Evolutionary conservation across 2,113 vertebrate species (phyloP).

Genomic region (Potamarius usumacintae): DNA sequence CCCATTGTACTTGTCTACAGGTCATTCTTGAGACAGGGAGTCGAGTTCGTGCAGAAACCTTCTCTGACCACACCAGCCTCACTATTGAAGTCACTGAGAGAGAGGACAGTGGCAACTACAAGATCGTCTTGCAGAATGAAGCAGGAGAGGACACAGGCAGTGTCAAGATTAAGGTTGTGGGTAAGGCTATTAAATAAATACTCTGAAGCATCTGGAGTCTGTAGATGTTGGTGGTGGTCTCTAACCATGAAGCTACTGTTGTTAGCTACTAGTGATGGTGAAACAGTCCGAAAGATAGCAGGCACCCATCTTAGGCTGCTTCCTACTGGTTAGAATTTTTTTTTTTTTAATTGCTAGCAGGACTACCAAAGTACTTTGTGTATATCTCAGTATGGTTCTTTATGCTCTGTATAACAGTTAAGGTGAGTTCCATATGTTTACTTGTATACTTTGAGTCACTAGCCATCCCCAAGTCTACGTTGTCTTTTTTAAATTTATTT

Average conservation of each 20-base stretch:
- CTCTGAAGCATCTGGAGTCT: not conserved
- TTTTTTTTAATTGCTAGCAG: not conserved
- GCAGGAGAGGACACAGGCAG: constrained; percentile 89
- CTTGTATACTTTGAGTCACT: not conserved
- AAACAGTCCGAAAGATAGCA: not conserved
- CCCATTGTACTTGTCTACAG: constrained; percentile 63
- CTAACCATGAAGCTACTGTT: not conserved
- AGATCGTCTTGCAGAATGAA: constrained; percentile 92
- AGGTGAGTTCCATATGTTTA: not conserved
- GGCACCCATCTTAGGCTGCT: not conserved
- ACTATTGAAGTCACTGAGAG: constrained; percentile 91
- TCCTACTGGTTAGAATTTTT: not conserved
- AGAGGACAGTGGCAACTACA: constrained; percentile 88
- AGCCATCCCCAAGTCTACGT: not conserved
- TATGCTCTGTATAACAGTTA: not conserved
- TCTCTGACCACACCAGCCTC: constrained; percentile 87
- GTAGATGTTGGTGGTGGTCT: not conserved
- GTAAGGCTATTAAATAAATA: constrained; percentile 71
- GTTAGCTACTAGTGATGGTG: not conserved
- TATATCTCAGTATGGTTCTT: not conserved
- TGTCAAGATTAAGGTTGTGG: constrained; percentile 94
- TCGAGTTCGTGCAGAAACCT: constrained; percentile 85
- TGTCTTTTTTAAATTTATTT: not conserved
- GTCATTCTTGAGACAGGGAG: constrained; percentile 85
- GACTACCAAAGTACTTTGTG: not conserved